phyloP scores from a whole-genome alignment of 2,113 vertebrate genomes.

The Platichthys stellatus region DNA sequence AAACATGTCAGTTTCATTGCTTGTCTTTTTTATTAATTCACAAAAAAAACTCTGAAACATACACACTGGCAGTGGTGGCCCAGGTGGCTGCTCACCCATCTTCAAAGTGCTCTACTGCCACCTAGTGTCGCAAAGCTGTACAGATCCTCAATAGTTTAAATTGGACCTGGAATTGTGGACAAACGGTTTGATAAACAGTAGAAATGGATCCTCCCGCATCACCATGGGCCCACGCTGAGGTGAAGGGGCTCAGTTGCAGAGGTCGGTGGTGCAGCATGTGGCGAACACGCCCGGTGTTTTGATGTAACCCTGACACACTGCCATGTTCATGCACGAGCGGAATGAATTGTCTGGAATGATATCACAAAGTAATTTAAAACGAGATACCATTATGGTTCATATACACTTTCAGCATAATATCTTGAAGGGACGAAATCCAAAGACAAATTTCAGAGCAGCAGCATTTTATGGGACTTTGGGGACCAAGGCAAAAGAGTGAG shows the following conservation, averaged over 20 bases:
- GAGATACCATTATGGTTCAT: no score
- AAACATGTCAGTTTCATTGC: neutral
- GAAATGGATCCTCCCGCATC: neutral
- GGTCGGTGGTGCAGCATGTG: constrained; percentile 52
- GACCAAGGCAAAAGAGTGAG: no score
- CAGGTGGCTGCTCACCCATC: no score
- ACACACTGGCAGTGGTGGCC: neutral
- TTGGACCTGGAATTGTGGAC: neutral
- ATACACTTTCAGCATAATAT: no score
- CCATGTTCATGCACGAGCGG: constrained; percentile 65
- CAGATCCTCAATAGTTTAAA: neutral
- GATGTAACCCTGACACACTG: constrained; percentile 36
- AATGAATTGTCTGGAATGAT: constrained; percentile 16
- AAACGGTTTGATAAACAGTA: no score
- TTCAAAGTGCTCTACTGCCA: constrained; percentile 21
- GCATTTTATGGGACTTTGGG: no score
- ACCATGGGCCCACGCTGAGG: neutral
- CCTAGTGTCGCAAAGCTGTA: neutral
- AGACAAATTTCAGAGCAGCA: no score
- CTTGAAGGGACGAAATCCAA: no score
- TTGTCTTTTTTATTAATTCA: constrained; percentile 11
- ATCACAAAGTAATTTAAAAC: neutral
- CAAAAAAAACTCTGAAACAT: neutral
- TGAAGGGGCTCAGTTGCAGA: constrained; percentile 56
- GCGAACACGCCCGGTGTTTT: constrained; percentile 24